These are phyloP conservation scores for Eristalinus aeneus DNA, from an alignment of 2,888 invertebrate genomes.

Conservation along the genomic window DNA sequence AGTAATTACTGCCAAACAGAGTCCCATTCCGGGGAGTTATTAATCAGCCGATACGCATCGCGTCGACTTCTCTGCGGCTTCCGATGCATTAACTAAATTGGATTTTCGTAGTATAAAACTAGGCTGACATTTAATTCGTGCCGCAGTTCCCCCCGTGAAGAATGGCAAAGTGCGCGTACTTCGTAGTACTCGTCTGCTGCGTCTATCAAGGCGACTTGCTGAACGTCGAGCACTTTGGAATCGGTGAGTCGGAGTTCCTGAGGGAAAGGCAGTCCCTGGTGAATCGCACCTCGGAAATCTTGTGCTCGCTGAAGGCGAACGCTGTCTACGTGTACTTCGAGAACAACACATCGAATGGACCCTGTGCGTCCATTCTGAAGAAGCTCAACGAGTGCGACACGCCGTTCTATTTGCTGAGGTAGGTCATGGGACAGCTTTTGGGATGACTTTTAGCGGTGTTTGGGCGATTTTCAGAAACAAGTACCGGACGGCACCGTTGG, in stretches of 20 bases:
- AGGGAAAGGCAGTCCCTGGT: conserved; percentile 60
- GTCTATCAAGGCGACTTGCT: conserved; percentile 5
- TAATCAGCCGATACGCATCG: not conserved
- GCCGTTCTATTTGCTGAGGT: conserved; percentile 77
- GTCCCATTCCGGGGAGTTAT: not conserved
- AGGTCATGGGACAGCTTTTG: conserved; percentile 10
- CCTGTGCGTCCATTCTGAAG: conserved; percentile 74
- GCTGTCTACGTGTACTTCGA: conserved; percentile 77
- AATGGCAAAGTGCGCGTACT: conserved; percentile 11
- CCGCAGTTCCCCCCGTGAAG: not conserved
- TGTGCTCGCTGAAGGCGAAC: conserved; percentile 76
- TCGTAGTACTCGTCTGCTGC: conserved; percentile 5
- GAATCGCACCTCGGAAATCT: conserved; percentile 73
- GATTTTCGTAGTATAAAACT: not conserved
- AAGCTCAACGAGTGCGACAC: conserved; percentile 75
- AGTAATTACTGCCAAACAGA: not conserved
- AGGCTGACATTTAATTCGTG: not conserved
- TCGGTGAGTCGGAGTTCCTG: not conserved
- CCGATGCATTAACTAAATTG: not conserved
- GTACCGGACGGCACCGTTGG: conserved; percentile 65
- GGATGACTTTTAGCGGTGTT: not conserved
- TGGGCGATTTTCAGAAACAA: conserved; percentile 72
- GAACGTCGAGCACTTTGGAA: conserved; percentile 1
- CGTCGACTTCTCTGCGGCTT: not conserved
- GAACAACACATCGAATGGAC: conserved; percentile 73